Evolutionary conservation across 2,797 vertebrate genomes (phyloP), one percentile per base, ranked within the genome.

Genomic region (Cyprinella venusta): DNA sequence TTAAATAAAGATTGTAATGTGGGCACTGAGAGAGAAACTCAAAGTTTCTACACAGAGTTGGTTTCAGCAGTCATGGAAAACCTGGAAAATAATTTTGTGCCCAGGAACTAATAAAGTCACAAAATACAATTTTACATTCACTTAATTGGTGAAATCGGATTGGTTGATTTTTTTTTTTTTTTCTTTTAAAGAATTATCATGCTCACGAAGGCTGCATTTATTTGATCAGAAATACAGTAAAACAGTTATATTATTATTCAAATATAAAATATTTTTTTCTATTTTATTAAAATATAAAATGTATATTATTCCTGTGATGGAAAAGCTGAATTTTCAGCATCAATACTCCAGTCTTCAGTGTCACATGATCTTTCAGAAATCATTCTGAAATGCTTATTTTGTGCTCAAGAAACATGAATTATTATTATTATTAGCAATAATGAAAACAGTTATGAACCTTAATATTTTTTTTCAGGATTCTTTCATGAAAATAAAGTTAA

Each of bases 1-100:
- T 50, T 54, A 81, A 88, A 84, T 86, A 88, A 88, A 88, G 70
- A 19, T 80, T 84, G 40, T 52, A 64, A 65, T 50, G 33, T 24
- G 10, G 45, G 16, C 42, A 21, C 16, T 78, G 40, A 59, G 33
- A 15, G 2, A 38, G 52, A 75, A 21, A 48, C 52, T 12, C 1
- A 21, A 9, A 5, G 8, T 76, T 76, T 76, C 16, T 76, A 9
- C 24, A 42, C 19, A 2, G 21, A 40, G 13, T 45, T 16, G 38
- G 12, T 30, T 21, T 9, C 16, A 30, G 16, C 10, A 18, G 10
- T 74, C 69, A 30, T 30, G 5, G 8, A 48, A 71, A 30, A 50
- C 15, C 8, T 33, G 26, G 26, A 52, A 52, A 33, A 54, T 36
- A 2, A 40, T 26, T 48, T 12, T 19, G 6, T 13, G 6, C 21